These are phyloP conservation scores for Lophura nycthemera DNA, from an alignment of 2,113 vertebrate genomes.

Conservation along the genomic window DNA sequence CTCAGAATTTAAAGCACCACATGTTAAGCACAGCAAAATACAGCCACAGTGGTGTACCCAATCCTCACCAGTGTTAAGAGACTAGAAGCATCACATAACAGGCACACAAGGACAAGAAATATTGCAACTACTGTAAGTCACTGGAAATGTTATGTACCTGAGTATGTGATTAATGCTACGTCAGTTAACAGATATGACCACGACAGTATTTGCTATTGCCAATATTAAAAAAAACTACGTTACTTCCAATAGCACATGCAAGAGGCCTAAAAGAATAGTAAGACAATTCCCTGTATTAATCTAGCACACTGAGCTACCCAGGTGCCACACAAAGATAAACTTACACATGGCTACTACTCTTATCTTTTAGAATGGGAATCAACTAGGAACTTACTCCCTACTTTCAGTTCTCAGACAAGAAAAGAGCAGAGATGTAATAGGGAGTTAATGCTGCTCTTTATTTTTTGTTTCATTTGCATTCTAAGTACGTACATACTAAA, in stretches of 20 bases:
- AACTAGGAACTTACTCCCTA: neutral
- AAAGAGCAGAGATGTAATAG: neutral
- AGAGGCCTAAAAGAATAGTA: neutral
- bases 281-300: neutral
- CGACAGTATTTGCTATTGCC: neutral
- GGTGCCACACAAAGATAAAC: neutral
- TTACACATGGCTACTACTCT: neutral
- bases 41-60: accelerated
- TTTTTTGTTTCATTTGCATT: neutral
- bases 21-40: neutral
- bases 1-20: neutral
- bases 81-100: neutral
- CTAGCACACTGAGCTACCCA: neutral
- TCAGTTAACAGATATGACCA: neutral
- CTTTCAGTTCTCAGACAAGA: neutral
- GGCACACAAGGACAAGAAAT: neutral
- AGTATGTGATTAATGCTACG: neutral
- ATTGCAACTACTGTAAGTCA: neutral
- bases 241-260: neutral
- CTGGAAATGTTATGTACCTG: neutral
- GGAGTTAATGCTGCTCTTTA: neutral
- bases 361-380: neutral
- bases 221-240: neutral
- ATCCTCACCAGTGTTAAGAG: neutral
- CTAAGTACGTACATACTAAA: neutral